Evolutionary conservation across 35 echinoderm and acorn worm genomes (phyloP).

Genomic region (Acanthaster planci): DNA sequence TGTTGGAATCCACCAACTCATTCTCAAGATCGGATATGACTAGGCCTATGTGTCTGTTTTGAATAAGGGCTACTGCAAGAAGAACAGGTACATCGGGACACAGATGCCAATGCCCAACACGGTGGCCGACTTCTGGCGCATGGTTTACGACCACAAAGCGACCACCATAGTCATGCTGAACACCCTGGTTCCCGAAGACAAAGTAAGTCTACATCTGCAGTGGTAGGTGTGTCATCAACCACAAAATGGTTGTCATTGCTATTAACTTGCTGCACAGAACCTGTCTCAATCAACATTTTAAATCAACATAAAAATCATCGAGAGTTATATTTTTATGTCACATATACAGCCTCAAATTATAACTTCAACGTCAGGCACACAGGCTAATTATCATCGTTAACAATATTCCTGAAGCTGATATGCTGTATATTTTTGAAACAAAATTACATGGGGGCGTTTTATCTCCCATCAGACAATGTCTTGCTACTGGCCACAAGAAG

Average conservation of each 20-base stretch:
- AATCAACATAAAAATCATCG: no score
- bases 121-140: constrained; percentile 71
- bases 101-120: constrained; percentile 80
- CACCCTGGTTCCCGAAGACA: background rate
- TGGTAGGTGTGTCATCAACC: no score
- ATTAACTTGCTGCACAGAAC: no score
- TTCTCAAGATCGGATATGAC: no score
- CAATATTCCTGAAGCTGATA: no score
- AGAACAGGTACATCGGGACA: constrained; percentile 65
- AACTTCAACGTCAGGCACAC: background rate
- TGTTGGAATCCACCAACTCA: no score
- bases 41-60: no score
- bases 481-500: background rate
- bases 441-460: background rate
- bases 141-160: constrained; percentile 78
- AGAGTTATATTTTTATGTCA: background rate
- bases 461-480: background rate
- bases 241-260: no score
- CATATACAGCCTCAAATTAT: background rate
- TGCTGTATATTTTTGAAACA: no score
- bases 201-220: background rate
- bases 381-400: background rate
- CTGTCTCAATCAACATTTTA: no score
- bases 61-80: constrained; percentile 38
- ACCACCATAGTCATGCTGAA: constrained; percentile 70